A percentile compares a stretch with the other conserved stretches of the same genome.
phyloP scores from a whole-genome alignment of 2,797 vertebrate genomes.

The Tinamus major region DNA sequence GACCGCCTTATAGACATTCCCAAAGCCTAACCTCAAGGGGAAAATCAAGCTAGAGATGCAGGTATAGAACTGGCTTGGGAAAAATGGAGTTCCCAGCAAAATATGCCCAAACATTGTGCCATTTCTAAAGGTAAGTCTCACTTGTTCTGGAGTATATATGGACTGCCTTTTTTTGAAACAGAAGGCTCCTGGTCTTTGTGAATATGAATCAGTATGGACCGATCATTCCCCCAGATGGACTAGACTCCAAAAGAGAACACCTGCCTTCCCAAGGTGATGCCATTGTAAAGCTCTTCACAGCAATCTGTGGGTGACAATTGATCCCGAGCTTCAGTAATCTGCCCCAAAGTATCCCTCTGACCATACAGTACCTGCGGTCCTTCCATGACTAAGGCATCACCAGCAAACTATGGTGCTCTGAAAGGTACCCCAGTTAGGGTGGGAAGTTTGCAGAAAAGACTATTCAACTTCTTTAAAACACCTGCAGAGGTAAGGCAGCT shows the following conservation, averaged over 20 bases:
- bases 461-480: background rate
- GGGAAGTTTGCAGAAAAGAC: background rate
- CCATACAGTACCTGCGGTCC: rapidly evolving
- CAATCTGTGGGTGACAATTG: background rate
- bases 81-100: background rate
- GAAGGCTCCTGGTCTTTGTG: background rate
- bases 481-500: background rate
- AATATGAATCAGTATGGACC: background rate
- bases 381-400: rapidly evolving
- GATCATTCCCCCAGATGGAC: rapidly evolving
- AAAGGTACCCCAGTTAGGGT: rapidly evolving
- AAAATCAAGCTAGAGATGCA: background rate
- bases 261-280: background rate
- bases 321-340: background rate
- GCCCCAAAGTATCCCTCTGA: background rate
- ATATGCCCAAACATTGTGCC: background rate
- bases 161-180: background rate
- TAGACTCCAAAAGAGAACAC: background rate
- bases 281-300: background rate
- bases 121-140: background rate
- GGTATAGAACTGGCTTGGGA: background rate
- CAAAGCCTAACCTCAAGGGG: background rate
- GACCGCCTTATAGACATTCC: background rate
- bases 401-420: background rate
- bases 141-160: background rate